These are phyloP conservation scores for Yponomeuta cagnagella DNA, from an alignment of 2,888 invertebrate species.

Conservation along the genomic window DNA sequence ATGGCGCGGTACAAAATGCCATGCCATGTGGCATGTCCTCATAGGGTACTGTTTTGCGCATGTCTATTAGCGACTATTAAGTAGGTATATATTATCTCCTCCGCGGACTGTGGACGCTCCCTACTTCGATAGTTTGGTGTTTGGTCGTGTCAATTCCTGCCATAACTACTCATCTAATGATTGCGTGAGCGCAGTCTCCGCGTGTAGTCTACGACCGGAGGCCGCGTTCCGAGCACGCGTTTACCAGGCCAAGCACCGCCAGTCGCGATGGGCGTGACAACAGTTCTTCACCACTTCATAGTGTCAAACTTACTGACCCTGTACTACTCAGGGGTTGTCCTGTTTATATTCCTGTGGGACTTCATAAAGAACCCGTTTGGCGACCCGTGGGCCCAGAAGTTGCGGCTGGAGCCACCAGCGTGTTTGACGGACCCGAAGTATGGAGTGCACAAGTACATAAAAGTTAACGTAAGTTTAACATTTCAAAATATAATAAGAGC, in stretches of 20 bases:
- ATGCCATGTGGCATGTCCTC: too few species aligned
- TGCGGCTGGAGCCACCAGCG: constrained; percentile 63
- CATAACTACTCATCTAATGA: not conserved
- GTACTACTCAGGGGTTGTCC: constrained; percentile 33
- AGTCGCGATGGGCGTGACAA: constrained; percentile 29
- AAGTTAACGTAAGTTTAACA: constrained; percentile 66
- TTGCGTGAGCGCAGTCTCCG: not conserved
- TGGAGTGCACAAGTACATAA: constrained; percentile 71
- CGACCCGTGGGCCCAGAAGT: constrained; percentile 46
- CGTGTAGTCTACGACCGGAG: not conserved
- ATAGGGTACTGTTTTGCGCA: too few species aligned
- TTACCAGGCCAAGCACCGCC: not conserved
- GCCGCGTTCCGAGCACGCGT: not conserved
- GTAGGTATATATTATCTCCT: too few species aligned
- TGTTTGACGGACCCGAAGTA: constrained; percentile 63
- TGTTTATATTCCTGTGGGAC: constrained; percentile 37
- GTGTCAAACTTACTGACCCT: constrained; percentile 39
- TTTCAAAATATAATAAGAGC: not conserved
- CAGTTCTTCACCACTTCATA: constrained; percentile 34
- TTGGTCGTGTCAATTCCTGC: not conserved
- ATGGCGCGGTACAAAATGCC: too few species aligned
- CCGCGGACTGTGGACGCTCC: too few species aligned
- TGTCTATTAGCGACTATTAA: too few species aligned
- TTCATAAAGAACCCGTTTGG: constrained; percentile 48
- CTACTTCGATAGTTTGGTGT: too few species aligned